These are phyloP conservation scores for Helicoverpa zea DNA, from an alignment of 1,140 invertebrate species.

Conservation along the genomic window DNA sequence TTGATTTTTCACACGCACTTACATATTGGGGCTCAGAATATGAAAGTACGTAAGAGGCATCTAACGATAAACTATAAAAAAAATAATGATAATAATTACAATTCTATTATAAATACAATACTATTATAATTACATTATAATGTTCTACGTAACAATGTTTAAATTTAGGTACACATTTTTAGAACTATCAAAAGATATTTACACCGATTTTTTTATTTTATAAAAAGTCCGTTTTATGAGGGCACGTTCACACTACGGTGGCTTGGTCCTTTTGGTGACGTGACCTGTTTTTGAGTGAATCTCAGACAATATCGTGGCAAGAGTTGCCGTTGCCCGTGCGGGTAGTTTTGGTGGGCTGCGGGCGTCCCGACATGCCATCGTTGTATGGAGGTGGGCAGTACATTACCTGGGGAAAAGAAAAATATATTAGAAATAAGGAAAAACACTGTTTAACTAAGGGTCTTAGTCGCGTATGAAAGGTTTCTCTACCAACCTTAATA, in stretches of 20 bases:
- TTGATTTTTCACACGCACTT: slow-evolving; percentile 54
- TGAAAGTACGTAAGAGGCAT: slow-evolving; percentile 58
- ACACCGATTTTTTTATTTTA: slow-evolving; percentile 20
- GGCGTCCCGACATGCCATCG: slow-evolving; percentile 73
- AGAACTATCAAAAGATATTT: slow-evolving; percentile 40
- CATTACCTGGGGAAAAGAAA: slow-evolving; percentile 72
- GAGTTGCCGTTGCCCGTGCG: slow-evolving; percentile 82
- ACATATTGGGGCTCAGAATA: slow-evolving; percentile 76
- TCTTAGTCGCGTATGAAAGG: too few species aligned
- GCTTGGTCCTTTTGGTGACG: slow-evolving; percentile 66
- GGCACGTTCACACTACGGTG: slow-evolving; percentile 69
- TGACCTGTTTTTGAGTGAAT: slow-evolving; percentile 79
- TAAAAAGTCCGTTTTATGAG: slow-evolving; percentile 40
- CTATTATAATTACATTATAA: slow-evolving; percentile 11
- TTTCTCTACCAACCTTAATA: too few species aligned
- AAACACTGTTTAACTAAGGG: too few species aligned
- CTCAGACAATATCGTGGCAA: slow-evolving; percentile 83
- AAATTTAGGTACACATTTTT: slow-evolving; percentile 24
- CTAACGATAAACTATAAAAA: slow-evolving; percentile 28
- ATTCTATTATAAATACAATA: slow-evolving; percentile 17
- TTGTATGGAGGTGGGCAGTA: slow-evolving; percentile 79
- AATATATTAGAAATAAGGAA: background rate
- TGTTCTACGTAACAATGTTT: slow-evolving; percentile 39
- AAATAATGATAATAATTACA: slow-evolving; percentile 42
- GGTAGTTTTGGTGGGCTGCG: slow-evolving; percentile 80